These are phyloP conservation scores for Danionella cerebrum DNA, from an alignment of 2,113 vertebrate genomes.

Conservation along the genomic window DNA sequence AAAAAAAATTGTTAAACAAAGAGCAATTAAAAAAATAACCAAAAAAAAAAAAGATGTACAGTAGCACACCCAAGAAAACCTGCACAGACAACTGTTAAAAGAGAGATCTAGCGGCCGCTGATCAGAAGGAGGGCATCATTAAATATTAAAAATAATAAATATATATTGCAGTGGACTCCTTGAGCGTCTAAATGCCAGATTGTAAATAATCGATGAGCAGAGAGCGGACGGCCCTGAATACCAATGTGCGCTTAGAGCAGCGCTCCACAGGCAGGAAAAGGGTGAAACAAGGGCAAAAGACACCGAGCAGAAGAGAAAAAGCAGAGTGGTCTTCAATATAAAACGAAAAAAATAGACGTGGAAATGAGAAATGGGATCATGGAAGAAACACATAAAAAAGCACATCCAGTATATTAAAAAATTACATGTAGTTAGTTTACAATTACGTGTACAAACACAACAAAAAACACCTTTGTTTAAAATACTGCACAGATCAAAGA, in stretches of 20 bases:
- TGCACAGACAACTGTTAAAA: not conserved
- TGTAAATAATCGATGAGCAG: slow-evolving; percentile 36
- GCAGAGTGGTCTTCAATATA: too few species aligned
- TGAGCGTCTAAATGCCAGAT: slow-evolving; percentile 21
- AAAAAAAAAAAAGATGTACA: not conserved
- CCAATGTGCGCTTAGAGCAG: not conserved
- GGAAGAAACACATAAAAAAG: too few species aligned
- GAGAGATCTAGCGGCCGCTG: slow-evolving; percentile 13
- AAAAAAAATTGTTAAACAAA: too few species aligned
- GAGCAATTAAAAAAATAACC: too few species aligned
- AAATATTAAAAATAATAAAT: slow-evolving; percentile 33
- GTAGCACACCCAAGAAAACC: not conserved
- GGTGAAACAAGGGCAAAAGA: not conserved
- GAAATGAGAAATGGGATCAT: too few species aligned
- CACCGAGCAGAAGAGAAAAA: too few species aligned
- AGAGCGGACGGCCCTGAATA: slow-evolving; percentile 15
- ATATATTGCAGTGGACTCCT: slow-evolving; percentile 1
- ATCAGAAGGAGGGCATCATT: slow-evolving; percentile 17
- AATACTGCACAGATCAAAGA: too few species aligned
- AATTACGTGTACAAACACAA: too few species aligned
- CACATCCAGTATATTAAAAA: too few species aligned
- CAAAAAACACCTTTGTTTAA: too few species aligned
- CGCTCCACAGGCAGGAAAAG: not conserved
- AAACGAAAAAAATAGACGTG: too few species aligned
- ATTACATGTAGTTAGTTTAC: too few species aligned